Conservation (phyloP, 2,113 vertebrate species). For the Limnothrissa miodon region DNA sequence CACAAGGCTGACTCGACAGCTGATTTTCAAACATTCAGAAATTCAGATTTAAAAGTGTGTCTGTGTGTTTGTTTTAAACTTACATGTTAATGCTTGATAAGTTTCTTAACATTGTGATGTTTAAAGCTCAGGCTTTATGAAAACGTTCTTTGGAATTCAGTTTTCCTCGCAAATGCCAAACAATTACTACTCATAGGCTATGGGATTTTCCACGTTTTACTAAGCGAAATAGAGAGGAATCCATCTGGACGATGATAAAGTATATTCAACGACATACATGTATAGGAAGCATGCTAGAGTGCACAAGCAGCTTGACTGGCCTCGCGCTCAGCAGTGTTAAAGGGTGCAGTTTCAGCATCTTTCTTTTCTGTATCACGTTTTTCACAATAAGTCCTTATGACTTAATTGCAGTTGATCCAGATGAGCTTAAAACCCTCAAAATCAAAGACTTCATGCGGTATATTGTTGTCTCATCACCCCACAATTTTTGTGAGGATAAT, state of each 20-base stretch:
- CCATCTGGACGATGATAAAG: conserved; percentile 11
- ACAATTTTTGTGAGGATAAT: neutral
- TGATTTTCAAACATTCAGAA: neutral
- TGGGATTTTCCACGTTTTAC: neutral
- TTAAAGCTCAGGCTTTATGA: neutral
- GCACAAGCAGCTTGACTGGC: neutral
- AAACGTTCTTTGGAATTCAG: neutral
- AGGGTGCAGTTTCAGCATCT: neutral
- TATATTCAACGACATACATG: conserved; percentile 4
- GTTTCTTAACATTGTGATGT: neutral
- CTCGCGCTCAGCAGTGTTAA: neutral
- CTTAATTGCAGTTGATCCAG: neutral
- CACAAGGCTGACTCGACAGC: neutral
- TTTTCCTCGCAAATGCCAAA: neutral
- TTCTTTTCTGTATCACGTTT: neutral
- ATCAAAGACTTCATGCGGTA: too few relatives aligned
- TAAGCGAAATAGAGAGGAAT: neutral
- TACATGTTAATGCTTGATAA: neutral
- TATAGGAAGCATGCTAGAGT: neutral
- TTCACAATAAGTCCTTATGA: neutral
- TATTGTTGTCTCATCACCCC: neutral
- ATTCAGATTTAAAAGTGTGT: neutral
- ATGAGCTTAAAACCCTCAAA: too few relatives aligned
- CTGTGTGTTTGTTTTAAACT: too few relatives aligned
- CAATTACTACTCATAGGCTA: neutral